Conservation (phyloP, 1,140 invertebrate species). For the Drosophila willistoni region DNA sequence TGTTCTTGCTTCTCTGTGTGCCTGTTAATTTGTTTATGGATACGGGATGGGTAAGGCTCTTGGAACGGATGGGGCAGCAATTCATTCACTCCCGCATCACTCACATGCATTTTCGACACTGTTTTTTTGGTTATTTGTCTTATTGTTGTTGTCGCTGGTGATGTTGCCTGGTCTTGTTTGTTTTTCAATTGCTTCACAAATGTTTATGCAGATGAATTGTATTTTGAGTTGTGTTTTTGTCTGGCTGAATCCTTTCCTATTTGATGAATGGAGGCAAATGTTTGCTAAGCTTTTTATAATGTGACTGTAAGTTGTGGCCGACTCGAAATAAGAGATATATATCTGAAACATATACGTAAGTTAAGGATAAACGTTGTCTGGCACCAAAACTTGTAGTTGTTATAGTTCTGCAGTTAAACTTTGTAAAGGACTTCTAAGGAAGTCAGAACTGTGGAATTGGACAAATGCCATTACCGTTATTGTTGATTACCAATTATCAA, state of each 20-base stretch:
- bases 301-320: slow-evolving; percentile 47
- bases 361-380: too few relatives aligned
- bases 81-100: slow-evolving; percentile 47
- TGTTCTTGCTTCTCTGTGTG: slow-evolving; percentile 29
- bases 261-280: slow-evolving; percentile 65
- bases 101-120: slow-evolving; percentile 51
- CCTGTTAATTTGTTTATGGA: slow-evolving; percentile 54
- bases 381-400: too few relatives aligned
- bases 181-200: slow-evolving; percentile 77
- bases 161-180: slow-evolving; percentile 48
- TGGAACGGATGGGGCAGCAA: slow-evolving; percentile 21
- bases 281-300: slow-evolving; percentile 67
- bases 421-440: too few relatives aligned
- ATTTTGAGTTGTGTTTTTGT: slow-evolving; percentile 73
- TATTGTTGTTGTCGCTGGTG: slow-evolving; percentile 46
- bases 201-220: slow-evolving; percentile 81
- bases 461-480: too few relatives aligned
- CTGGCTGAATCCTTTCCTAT: slow-evolving; percentile 48
- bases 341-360: too few relatives aligned
- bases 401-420: too few relatives aligned
- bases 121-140: slow-evolving; percentile 55
- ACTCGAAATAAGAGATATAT: background rate
- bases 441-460: too few relatives aligned
- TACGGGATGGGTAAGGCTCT: background rate
- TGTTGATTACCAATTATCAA: too few relatives aligned